Base-by-base conservation (phyloP, 1,140 invertebrate species). In the Ceratosolen fusciceps region DNA sequence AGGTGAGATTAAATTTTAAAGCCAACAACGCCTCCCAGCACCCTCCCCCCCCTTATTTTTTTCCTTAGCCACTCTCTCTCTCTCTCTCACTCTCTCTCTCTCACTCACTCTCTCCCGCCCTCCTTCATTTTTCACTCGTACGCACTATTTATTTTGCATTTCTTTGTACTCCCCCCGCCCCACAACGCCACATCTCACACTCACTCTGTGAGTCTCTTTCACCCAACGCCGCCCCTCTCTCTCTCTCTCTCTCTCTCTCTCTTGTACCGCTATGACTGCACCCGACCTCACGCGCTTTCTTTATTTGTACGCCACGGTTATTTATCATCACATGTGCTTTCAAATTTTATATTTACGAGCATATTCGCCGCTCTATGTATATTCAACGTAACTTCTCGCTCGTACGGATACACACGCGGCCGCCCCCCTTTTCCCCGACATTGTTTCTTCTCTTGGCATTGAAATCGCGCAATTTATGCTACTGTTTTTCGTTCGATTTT, bases 261-360 rank as follows among this genome's bases (percentile, higher is more conserved):
- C 21, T 34, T 54, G 49, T 39, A 52, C 43, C 31, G n/a, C n/a
- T n/a, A n/a, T n/a, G n/a, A n/a, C n/a, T n/a, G n/a, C n/a, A n/a
- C n/a, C n/a, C n/a, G n/a, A n/a, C n/a, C n/a, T n/a, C n/a, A n/a
- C n/a, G n/a, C n/a, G n/a, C n/a, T n/a, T n/a, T n/a, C n/a, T n/a
- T n/a, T n/a, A n/a, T n/a, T 70, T 26, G 7, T 70, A 10, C 39
- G n/a, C 67, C 24, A 24, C 43, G 39, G n/a, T 12, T 70, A 70
- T 70, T 71, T 71, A 71, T 71, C 37, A 71, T 49, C 43, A 19
- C n/a, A 0, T 16, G 24, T 39, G 39, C 67, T 70, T 70, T 70
- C 43, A 71, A 71, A 71, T 71, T 71, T 71, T 31, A 71, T 71
- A 71, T 71, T 71, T 52, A 52, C 43, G 68, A 71, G 68, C 24